phyloP scores from a whole-genome alignment of 2,113 vertebrate genomes.

The Procavia capensis region DNA sequence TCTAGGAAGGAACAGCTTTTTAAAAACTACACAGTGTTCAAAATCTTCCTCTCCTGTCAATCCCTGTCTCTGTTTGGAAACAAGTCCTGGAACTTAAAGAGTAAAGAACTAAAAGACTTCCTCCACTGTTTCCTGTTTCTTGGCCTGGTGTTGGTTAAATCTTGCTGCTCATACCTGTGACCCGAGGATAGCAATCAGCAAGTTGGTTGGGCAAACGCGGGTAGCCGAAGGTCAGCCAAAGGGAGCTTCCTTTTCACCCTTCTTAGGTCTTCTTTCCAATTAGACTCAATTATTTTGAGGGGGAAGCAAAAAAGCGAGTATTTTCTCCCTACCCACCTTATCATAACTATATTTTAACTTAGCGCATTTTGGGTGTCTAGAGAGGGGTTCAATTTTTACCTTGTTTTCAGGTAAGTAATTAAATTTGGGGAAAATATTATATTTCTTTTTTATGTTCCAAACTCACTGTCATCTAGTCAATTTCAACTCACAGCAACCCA shows the following conservation, averaged over 20 bases:
- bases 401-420: not conserved
- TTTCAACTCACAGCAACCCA: no score
- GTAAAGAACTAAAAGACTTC: rapidly evolving
- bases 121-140: not conserved
- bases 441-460: not conserved
- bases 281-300: not conserved
- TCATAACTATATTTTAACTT: not conserved
- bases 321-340: not conserved
- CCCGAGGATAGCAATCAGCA: rapidly evolving
- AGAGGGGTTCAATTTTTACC: not conserved
- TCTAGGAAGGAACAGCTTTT: not conserved
- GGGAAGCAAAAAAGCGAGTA: not conserved
- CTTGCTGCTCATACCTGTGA: rapidly evolving
- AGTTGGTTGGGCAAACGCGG: rapidly evolving
- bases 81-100: no score
- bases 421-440: not conserved
- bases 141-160: not conserved
- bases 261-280: not conserved
- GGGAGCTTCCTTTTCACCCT: rapidly evolving
- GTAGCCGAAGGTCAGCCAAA: rapidly evolving
- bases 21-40: not conserved
- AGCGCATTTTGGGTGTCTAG: not conserved
- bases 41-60: not conserved
- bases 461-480: no score
- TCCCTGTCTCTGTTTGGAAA: not conserved